phyloP scores from a whole-genome alignment of 2,888 invertebrate species.

The Meiosimyza platycephala region DNA sequence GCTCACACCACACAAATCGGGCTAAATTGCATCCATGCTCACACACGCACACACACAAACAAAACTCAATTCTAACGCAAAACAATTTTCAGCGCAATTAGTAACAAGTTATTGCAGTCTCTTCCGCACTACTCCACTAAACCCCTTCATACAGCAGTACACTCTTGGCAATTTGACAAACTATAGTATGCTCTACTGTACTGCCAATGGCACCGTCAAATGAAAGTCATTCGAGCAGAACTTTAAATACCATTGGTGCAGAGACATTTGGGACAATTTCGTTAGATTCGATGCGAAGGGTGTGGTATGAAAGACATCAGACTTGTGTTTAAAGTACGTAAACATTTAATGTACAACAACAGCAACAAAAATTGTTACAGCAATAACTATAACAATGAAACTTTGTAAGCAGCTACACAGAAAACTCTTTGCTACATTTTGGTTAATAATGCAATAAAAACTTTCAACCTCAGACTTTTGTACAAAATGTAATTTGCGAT shows the following conservation, averaged over 20 bases:
- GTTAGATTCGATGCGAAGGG: background rate
- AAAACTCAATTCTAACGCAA: background rate
- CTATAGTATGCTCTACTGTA: no score
- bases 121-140: background rate
- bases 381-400: no score
- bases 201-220: background rate
- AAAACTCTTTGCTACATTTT: slow-evolving; percentile 12
- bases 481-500: slow-evolving; percentile 10
- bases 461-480: slow-evolving; percentile 10
- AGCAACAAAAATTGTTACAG: background rate
- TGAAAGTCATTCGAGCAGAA: slow-evolving; percentile 4
- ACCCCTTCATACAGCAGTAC: background rate
- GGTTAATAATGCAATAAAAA: slow-evolving; percentile 24
- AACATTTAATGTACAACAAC: slow-evolving; percentile 10
- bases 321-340: background rate
- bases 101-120: slow-evolving; percentile 13
- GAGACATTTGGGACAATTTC: background rate
- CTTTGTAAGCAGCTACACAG: background rate
- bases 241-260: background rate
- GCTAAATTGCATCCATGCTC: no score
- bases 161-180: background rate
- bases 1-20: no score
- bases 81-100: slow-evolving; percentile 24
- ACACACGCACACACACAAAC: no score
- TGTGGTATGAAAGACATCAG: background rate